Evolutionary conservation across 2,797 vertebrate genomes (phyloP), one percentile per base, ranked within the genome.

Genomic region (Chrosomus eos): DNA sequence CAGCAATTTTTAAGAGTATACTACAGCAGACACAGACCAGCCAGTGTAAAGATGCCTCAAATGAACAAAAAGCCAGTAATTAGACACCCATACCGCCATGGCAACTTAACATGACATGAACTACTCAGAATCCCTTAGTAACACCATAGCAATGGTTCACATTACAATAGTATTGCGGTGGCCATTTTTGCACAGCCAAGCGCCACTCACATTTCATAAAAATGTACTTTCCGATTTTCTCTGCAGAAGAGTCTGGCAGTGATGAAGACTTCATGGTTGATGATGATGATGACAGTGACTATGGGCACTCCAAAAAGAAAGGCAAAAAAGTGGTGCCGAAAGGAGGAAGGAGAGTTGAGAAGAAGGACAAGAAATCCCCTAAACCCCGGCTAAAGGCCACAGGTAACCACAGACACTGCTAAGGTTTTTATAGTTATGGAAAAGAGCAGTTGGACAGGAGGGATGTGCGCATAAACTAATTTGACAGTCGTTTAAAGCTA

Each of bases 341-440:
- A 94, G 97, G 98, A 95, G 97, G 98, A 91, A 96, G 97, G 79
- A 96, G 97, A 90, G 95, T 97, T 36, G 98, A 99, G 89, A 97
- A 95, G 93, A 98, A 97, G 95, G 98, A 99, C 95, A 99, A 98
- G 96, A 99, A 99, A 91, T 98, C 98, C 89, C 98, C 98, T 5
- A 99, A 99, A 90, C 98, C 98, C 80, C 93, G 98, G 91, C 97
- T 99, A 97, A 99, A 99, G 96, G 98, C 98, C 83, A 99, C 98
- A 95, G 98, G 98, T 99, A 90, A 92, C 3, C 10, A 18, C n/a
- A 8, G 10, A 2, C 16, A 0, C 64, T 26, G 21, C 8, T 11
- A 13, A n/a, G 33, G 40, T 43, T 48, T 66, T 66, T 3, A 21
- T 33, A 21, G 31, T 13, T 55, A 43, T 4, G 5, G 21, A 55